Percentiles rank a stretch among this genome's conserved stretches.
These are phyloP conservation scores for Catalaphyllia jardinei DNA, from an alignment of 64 coral and sea anemone species.

Conservation along the genomic window DNA sequence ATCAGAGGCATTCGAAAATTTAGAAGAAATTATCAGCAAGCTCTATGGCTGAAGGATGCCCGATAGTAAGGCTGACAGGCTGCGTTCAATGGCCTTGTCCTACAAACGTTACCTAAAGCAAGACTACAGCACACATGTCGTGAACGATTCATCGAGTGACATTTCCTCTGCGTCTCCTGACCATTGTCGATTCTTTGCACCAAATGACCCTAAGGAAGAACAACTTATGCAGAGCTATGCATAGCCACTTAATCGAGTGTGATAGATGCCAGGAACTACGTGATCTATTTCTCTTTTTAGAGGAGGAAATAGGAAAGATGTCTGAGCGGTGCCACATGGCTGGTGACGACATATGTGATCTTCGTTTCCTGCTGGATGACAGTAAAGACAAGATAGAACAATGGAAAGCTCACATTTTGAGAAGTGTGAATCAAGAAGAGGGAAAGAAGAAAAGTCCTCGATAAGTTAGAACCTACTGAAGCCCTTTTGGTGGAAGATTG, in stretches of 20 bases:
- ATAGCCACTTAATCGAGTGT: background rate
- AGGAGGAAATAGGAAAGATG: too few relatives aligned
- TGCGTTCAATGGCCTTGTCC: background rate
- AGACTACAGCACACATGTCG: constrained; percentile 38
- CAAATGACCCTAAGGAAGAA: constrained; percentile 37
- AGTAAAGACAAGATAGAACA: constrained; percentile 11
- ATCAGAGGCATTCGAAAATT: constrained; percentile 43
- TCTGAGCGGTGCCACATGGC: background rate
- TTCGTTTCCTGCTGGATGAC: constrained; percentile 10
- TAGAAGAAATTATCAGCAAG: constrained; percentile 39
- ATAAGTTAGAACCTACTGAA: background rate
- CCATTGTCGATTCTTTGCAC: constrained; percentile 53
- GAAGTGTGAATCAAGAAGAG: constrained; percentile 25
- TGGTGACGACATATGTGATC: constrained; percentile 6
- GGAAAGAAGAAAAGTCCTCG: constrained; percentile 14
- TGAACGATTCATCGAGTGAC: constrained; percentile 20
- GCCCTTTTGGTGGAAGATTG: constrained; percentile 22
- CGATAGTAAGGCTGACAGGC: constrained; percentile 11
- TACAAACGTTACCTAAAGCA: constrained; percentile 32
- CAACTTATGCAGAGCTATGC: background rate
- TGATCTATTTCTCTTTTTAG: background rate
- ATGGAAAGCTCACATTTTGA: constrained; percentile 48
- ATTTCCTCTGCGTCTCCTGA: constrained; percentile 20
- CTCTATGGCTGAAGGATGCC: constrained; percentile 19
- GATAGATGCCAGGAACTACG: constrained; percentile 15